Percentiles rank a stretch among this genome's conserved stretches.
phyloP scores from a whole-genome alignment of 1,140 invertebrate genomes.

The Littorina saxatilis region DNA sequence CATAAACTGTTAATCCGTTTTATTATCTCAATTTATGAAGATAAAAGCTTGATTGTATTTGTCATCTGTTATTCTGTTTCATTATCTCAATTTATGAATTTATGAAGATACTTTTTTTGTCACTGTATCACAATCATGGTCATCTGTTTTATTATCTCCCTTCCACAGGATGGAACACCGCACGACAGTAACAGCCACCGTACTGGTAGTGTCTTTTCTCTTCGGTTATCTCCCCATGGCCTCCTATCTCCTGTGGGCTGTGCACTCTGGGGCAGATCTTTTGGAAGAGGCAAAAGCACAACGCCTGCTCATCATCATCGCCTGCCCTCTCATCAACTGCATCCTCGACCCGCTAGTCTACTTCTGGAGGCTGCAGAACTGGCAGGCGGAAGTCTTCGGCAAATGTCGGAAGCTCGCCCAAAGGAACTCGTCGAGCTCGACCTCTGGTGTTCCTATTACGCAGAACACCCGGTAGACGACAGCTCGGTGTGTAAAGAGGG shows the following conservation, averaged over 20 bases:
- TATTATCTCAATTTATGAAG: too few relatives aligned
- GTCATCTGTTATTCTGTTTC: too few relatives aligned
- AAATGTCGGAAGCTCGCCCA: not conserved
- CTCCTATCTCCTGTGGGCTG: slow-evolving; percentile 11
- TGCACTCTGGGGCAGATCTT: not conserved
- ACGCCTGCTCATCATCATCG: slow-evolving; percentile 24
- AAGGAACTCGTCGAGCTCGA: too few relatives aligned
- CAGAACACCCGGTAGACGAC: not conserved
- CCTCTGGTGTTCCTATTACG: not conserved
- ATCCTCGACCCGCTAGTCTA: slow-evolving; percentile 18
- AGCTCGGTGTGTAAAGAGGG: not conserved
- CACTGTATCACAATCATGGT: too few relatives aligned
- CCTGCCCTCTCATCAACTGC: slow-evolving; percentile 6
- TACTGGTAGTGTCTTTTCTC: slow-evolving; percentile 5
- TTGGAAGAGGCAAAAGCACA: not conserved
- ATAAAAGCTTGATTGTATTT: too few relatives aligned
- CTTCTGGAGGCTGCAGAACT: slow-evolving; percentile 28
- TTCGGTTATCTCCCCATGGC: slow-evolving; percentile 4
- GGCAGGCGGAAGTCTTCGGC: slow-evolving; percentile 7
- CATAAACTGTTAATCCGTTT: too few relatives aligned
- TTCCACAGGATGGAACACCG: not conserved
- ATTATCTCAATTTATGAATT: too few relatives aligned
- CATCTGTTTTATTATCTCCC: too few relatives aligned
- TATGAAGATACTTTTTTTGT: too few relatives aligned
- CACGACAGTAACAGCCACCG: slow-evolving; percentile 2